Evolutionary conservation across 2,113 vertebrate genomes (phyloP).

Genomic region (Ictalurus punctatus): DNA sequence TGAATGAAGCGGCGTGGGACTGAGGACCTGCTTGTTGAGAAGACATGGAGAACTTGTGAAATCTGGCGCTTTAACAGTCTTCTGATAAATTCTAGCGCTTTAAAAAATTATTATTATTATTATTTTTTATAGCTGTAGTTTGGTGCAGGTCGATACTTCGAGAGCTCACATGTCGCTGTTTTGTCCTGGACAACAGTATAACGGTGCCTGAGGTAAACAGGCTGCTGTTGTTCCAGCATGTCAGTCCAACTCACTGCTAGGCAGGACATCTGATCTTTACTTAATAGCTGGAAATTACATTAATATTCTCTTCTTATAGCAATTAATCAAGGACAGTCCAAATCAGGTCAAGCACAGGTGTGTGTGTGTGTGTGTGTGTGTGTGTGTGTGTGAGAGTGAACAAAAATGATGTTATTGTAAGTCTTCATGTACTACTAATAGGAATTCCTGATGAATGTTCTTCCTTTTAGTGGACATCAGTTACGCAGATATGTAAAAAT

Average conservation of each 20-base stretch:
- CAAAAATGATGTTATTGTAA: not conserved
- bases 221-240: not conserved
- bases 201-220: not conserved
- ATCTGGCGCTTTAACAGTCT: not conserved
- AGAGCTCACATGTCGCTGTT: not conserved
- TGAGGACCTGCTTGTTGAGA: not conserved
- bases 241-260: not conserved
- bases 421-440: not conserved
- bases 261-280: not conserved
- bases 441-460: not conserved
- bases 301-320: not conserved
- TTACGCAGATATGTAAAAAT: not conserved
- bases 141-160: not conserved
- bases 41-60: not conserved
- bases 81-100: not conserved
- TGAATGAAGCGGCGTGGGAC: constrained; percentile 32
- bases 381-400: not conserved
- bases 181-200: not conserved
- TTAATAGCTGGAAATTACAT: not conserved
- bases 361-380: too few species aligned
- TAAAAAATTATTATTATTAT: too few species aligned
- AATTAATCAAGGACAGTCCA: not conserved
- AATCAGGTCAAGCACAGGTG: not conserved
- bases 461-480: not conserved
- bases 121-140: not conserved